Conservation (phyloP, 2,888 invertebrate genomes). For the Yponomeuta plumbellus region DNA sequence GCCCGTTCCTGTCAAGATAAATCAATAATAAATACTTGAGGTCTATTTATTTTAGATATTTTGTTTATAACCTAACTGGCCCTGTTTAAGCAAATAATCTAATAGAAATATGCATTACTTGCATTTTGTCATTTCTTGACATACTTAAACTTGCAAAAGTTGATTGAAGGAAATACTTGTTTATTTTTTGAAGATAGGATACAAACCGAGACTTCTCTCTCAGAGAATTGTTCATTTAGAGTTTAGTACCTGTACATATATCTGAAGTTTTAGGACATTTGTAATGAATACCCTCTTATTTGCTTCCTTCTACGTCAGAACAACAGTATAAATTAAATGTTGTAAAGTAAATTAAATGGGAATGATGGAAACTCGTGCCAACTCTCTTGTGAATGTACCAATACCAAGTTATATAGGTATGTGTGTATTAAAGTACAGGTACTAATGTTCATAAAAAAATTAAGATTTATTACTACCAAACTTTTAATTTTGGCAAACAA, state of each 20-base stretch:
- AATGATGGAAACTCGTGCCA: neutral
- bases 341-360: neutral
- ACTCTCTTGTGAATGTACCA: neutral
- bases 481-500: no score
- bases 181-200: no score
- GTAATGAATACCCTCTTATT: neutral
- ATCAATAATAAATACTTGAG: neutral
- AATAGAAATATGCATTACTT: neutral
- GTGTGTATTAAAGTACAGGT: neutral
- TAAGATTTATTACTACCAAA: neutral
- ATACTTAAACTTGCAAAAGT: neutral
- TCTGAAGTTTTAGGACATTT: no score
- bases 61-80: neutral
- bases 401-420: neutral
- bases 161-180: neutral
- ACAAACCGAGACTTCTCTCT: no score
- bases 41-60: neutral
- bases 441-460: neutral
- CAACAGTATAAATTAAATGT: no score
- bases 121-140: neutral
- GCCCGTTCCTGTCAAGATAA: conserved; percentile 2
- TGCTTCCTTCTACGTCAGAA: no score
- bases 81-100: neutral
- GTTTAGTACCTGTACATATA: neutral
- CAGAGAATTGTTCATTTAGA: neutral